Conservation (phyloP, 2,113 vertebrate species). For the Pituophis catenifer region DNA sequence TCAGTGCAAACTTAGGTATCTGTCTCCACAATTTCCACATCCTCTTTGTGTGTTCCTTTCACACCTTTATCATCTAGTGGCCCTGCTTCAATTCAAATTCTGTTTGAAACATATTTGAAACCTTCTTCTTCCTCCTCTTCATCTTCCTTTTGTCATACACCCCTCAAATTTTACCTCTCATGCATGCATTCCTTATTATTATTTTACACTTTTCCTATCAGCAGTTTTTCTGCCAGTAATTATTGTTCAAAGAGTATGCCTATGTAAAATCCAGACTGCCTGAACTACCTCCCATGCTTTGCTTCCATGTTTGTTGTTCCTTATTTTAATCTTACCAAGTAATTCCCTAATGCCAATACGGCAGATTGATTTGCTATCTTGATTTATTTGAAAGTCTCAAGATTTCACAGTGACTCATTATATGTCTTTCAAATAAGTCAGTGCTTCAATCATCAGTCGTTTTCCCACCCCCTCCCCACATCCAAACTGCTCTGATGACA, state of each 20-base stretch:
- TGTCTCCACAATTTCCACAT: not conserved
- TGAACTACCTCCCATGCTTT: not conserved
- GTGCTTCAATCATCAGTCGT: not conserved
- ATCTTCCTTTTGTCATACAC: not conserved
- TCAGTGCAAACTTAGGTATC: not conserved
- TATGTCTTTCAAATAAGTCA: not conserved
- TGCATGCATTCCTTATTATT: not conserved
- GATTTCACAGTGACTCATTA: not conserved
- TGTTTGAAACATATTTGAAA: not conserved
- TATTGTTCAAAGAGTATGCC: not conserved
- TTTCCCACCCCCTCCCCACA: too few relatives aligned
- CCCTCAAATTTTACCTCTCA: not conserved
- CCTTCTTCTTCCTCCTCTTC: not conserved
- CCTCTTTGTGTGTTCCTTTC: not conserved
- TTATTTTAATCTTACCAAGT: not conserved
- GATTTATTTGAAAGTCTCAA: not conserved
- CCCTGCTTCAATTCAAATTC: not conserved
- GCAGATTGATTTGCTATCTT: not conserved
- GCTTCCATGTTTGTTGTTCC: not conserved
- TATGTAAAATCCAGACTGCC: not conserved
- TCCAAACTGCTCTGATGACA: not conserved
- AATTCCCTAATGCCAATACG: not conserved
- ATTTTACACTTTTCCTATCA: not conserved
- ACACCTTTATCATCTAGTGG: not conserved
- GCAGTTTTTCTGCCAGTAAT: not conserved